Base-by-base conservation (phyloP, 2,113 vertebrate species). In the human (Homo sapiens) region DNA sequence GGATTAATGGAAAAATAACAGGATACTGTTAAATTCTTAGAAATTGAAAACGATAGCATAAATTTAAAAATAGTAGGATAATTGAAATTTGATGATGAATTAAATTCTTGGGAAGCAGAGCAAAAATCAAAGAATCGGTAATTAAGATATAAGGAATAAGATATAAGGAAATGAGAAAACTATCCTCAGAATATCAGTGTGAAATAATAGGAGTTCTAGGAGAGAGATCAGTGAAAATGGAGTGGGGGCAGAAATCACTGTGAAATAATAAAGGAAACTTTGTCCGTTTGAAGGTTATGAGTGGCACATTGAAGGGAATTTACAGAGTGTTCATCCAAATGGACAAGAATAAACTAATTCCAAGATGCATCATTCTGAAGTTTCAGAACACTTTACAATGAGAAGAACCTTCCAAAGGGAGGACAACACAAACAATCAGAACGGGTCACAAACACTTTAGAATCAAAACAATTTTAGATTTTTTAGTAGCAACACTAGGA, bases 1-100 rank as follows among this genome's bases (percentile, higher is more conserved):
- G 14, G 30, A 14, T 86, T 73, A 73, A 64, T 59, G 52, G 27
- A 3, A 80, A 70, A 86, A 93, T 45, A 80, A 75, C 0, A 64
- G 12, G 55, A 55, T 80, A 72, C 30, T 38, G 16, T n/a, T 93
- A 45, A 94, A 80, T 90, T 79, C 45, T 66, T 68, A 87, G 40
- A 76, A 76, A 92, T 48, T 75, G 38, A 96, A 91, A 87, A 48
- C 6, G 45, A 35, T 92, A 86, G 57, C 43, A 64, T 68, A 50
- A 78, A 35, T 64, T 83, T 57, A 89, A 89, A 81, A 57, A 50
- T 45, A 52, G 1, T 82, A 70, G 30, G n/a, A 87, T 45, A 75
- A 81, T 22, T 94, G 48, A 88, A 94, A 91, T 96, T 87, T 95
- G 68, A 75, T 79, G 8, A n/a, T 85, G 35, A 45, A 68, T 78